Evolutionary conservation across 2,888 invertebrate species (phyloP), one percentile per base, ranked within the genome.

Genomic region (Drosophila cyrtoloma): DNA sequence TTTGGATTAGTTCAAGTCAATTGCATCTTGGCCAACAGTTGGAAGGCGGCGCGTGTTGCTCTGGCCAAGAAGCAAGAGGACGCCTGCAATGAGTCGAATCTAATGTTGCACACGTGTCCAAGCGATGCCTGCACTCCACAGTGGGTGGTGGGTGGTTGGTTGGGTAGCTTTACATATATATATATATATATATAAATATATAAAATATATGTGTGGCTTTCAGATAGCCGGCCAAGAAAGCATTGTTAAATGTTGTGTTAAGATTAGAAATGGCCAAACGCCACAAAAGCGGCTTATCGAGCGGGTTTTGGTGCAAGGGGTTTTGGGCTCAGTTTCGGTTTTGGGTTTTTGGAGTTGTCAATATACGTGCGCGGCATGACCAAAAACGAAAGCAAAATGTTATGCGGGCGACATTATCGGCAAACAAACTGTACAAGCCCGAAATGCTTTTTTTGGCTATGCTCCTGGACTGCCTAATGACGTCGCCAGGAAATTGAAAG

Each of bases 1-100:
- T 92, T 91, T 84, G 92, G 87, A 91, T 92, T 91, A 89, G 91
- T 90, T 91, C 91, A 91, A 92, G 92, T 91, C 92, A 92, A 91
- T 91, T 91, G 91, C 91, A 91, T 89, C 81, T 84, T 77, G 71
- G 81, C 73, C 71, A 77, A 79, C 71, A 71, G 71, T 57, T 71
- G 64, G 55, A 60, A 35, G 12, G 44, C 53, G 84, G 37, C 80
- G 76, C 80, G 86, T 88, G 91, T 28, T 39, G 39, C 22, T 16
- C 57, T 56, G 51, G 58, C 69, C 64, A 78, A 74, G 53, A 52
- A 39, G 32, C 63, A 50, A 33, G 33, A 58, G 37, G 39, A 5
- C 58, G 81, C 64, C 77, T 87, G 86, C 89, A 92, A 79, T 87
- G 88, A 77, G 79, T 82, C 90, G 86, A 82, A 83, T 89, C 85